These are phyloP conservation scores for Ranitomeya imitator DNA, from an alignment of 2,113 vertebrate genomes.

Conservation along the genomic window DNA sequence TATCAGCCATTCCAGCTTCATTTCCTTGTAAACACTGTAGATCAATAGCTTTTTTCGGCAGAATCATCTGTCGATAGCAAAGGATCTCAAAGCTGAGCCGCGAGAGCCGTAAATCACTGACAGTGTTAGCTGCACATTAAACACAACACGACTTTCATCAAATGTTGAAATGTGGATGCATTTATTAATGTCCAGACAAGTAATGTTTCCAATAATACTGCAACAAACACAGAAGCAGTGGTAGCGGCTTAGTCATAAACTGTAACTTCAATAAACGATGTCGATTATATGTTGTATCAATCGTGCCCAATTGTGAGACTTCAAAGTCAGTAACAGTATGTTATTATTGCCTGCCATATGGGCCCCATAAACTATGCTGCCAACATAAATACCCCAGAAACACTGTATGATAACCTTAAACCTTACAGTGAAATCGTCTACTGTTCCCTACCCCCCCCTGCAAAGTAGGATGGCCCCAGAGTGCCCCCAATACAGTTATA, in stretches of 20 bases:
- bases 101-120: not conserved
- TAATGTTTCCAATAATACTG: not conserved
- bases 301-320: no score
- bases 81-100: not conserved
- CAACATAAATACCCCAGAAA: no score
- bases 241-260: not conserved
- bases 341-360: no score
- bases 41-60: conserved; percentile 6
- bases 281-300: no score
- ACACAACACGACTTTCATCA: not conserved
- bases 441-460: no score
- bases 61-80: not conserved
- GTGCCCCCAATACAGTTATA: no score
- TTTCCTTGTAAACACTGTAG: not conserved
- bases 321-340: no score
- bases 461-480: no score
- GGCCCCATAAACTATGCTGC: no score
- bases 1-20: not conserved
- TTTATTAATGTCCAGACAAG: not conserved
- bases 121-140: not conserved
- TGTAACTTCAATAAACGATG: no score
- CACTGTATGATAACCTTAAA: no score
- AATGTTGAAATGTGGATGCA: not conserved
- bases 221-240: not conserved
- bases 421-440: no score